Percentiles rank a stretch among this genome's conserved stretches.
Conservation (phyloP, 1,140 invertebrate genomes). For the Acromyrmex charruanus region DNA sequence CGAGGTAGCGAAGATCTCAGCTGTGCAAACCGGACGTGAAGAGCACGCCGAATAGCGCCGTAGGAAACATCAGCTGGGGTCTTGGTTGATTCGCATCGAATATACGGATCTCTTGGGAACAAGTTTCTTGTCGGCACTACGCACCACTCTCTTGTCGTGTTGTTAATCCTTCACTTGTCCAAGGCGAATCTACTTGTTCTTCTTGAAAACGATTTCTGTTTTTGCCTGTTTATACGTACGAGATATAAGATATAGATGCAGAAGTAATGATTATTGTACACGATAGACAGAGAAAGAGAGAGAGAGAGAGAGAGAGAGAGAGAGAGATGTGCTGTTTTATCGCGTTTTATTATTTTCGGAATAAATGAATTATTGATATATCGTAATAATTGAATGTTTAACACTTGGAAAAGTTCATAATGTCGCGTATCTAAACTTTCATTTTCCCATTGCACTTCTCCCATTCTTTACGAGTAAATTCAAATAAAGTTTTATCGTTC, state of each 20-base stretch:
- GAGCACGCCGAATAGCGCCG: background rate
- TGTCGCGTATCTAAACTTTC: conserved; percentile 18
- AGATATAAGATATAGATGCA: background rate
- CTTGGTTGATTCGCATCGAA: conserved; percentile 21
- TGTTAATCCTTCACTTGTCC: conserved; percentile 18
- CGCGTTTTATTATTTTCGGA: background rate
- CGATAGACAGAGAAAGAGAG: background rate
- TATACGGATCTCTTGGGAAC: background rate
- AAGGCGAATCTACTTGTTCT: background rate
- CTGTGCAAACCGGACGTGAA: background rate
- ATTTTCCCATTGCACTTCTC: conserved; percentile 24
- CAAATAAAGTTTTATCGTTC: conserved; percentile 50
- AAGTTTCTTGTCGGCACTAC: background rate
- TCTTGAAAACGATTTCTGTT: conserved; percentile 5
- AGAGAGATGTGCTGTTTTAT: background rate
- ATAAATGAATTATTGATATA: conserved; percentile 20
- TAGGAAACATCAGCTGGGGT: conserved; percentile 21
- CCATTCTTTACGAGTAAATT: conserved; percentile 14
- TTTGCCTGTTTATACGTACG: background rate
- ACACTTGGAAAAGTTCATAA: conserved; percentile 41
- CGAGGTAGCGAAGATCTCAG: background rate
- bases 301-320: background rate
- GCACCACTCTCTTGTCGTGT: background rate
- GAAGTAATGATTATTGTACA: background rate
- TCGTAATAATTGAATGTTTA: conserved; percentile 32